Base-by-base conservation (phyloP, 2,797 vertebrate genomes). In the Paedocypris micromegethes region DNA sequence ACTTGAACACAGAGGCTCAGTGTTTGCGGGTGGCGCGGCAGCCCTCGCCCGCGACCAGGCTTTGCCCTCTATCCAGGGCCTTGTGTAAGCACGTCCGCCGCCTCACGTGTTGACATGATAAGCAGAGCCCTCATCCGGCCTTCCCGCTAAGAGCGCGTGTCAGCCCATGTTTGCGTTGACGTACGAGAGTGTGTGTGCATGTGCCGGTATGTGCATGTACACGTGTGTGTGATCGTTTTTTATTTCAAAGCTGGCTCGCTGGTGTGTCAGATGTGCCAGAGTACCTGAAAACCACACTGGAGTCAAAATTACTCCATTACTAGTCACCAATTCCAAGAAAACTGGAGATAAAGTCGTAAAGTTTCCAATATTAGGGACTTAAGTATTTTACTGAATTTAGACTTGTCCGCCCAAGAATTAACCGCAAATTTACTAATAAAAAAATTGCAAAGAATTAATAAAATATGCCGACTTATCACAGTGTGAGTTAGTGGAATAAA, bases 101-200 rank as follows among this genome's bases (percentile, higher is more conserved):
- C 55, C 69, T 67, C n/a, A 62, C 55, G 69, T 79, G 77, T 72
- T 79, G 75, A 77, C 66, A 60, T 63, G 70, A 73, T 67, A 60
- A 58, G 66, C 62, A 72, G 64, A 77, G 64, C 72, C 70, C 76
- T 77, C 77, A 81, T 76, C 83, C 76, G 73, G 80, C 81, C 38
- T 0, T 55, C 54, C 57, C 8, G n/a, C 82, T 58, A 56, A 50
- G 61, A 47, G 59, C 66, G 66, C 68, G 51, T 74, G 78, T 79
- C 81, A 82, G 82, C 77, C 77, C 78, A 79, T 78, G 78, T 61
- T 71, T 68, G 78, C 50, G 70, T 73, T 75, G 64, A 77, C 76
- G 75, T 59, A 60, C 55, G 49, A 37, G 23, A 23, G 63, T 74
- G 67, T 64, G 43, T 66, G 69, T 68, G 63, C 55, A 47, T 63